phyloP scores from a whole-genome alignment of 2,113 vertebrate genomes.

The Tenebrosternarchus preto region DNA sequence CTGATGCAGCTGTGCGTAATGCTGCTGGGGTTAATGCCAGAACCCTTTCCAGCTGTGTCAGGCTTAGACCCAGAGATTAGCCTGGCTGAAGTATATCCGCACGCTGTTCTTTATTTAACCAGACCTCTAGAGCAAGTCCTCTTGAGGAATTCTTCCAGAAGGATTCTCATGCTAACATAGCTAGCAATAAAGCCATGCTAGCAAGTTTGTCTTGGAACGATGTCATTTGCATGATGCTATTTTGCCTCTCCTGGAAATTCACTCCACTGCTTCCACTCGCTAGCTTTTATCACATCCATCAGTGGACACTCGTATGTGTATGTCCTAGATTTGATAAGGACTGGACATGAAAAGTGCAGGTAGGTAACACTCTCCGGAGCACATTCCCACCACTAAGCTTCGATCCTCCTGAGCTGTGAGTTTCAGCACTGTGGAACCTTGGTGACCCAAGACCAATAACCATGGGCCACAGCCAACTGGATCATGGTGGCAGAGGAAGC shows the following conservation, averaged over 20 bases:
- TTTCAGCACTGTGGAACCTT: not conserved
- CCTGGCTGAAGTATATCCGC: not conserved
- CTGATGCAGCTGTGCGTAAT: slow-evolving; percentile 15
- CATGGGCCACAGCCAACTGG: slow-evolving; percentile 24
- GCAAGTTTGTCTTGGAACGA: not conserved
- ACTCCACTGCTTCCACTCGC: not conserved
- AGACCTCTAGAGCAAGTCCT: too few relatives aligned
- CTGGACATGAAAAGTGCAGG: not conserved
- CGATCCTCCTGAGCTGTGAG: not conserved
- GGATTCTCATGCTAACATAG: not conserved
- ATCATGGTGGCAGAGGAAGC: slow-evolving; percentile 28
- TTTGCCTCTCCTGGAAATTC: not conserved
- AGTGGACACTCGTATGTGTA: not conserved
- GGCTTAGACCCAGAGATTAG: slow-evolving; percentile 1
- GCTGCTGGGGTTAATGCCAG: too few relatives aligned
- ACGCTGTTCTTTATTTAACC: slow-evolving; percentile 7
- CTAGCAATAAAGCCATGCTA: not conserved
- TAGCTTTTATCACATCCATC: slow-evolving; percentile 9
- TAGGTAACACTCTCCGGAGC: not conserved
- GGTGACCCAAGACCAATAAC: slow-evolving; percentile 12
- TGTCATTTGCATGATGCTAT: not conserved
- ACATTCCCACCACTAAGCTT: not conserved
- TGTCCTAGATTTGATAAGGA: not conserved
- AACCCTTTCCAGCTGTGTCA: slow-evolving; percentile 16
- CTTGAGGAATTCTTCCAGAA: slow-evolving; percentile 4